Conservation (phyloP, 2,888 invertebrate genomes). For the Tetropium fuscum region DNA sequence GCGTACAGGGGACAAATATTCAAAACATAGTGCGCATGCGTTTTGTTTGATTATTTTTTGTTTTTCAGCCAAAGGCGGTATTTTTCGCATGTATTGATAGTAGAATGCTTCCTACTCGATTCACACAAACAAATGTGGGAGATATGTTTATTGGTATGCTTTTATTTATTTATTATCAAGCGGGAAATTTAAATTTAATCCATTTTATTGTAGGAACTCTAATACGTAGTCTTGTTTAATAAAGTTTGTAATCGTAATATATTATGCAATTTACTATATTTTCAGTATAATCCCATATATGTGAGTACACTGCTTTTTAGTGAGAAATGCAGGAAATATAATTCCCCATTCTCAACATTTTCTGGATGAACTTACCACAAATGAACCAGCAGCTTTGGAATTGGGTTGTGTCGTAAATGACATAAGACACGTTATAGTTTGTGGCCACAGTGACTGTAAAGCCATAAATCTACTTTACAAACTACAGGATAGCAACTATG, state of each 20-base stretch:
- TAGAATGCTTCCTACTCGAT: constrained; percentile 95
- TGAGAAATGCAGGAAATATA: constrained; percentile 96
- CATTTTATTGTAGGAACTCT: too few species aligned
- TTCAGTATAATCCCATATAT: too few species aligned
- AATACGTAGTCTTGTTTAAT: too few species aligned
- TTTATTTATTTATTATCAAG: not conserved
- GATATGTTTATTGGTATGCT: constrained; percentile 94
- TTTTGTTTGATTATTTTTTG: constrained; percentile 13
- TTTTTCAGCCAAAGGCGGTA: constrained; percentile 91
- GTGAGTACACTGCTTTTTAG: too few species aligned
- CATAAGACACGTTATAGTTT: constrained; percentile 93
- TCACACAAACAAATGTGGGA: constrained; percentile 95
- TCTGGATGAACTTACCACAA: constrained; percentile 87
- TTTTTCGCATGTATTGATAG: constrained; percentile 99
- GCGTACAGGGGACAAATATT: not conserved
- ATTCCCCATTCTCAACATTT: constrained; percentile 93
- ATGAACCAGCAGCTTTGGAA: constrained; percentile 96
- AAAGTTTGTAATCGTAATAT: too few species aligned
- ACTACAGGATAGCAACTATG: constrained; percentile 82
- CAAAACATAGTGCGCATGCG: constrained; percentile 29
- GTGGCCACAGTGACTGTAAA: constrained; percentile 98
- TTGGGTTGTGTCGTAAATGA: constrained; percentile 93
- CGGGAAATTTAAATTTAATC: constrained; percentile 14
- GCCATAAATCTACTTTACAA: constrained; percentile 94
- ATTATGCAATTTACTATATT: too few species aligned